Conservation (phyloP, 2,888 invertebrate genomes). For the Cryptus viduatorius region DNA sequence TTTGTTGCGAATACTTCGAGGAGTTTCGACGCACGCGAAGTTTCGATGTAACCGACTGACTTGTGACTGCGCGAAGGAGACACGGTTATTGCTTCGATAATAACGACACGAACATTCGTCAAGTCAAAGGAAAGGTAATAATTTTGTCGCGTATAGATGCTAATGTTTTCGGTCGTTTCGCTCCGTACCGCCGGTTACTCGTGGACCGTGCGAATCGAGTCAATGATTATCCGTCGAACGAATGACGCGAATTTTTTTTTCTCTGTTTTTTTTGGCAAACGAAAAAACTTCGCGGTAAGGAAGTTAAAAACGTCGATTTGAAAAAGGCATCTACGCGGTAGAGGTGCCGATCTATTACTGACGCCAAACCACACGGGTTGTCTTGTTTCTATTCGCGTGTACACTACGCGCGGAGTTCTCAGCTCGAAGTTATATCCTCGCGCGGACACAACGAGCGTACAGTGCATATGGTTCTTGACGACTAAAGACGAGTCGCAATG, state of each 20-base stretch:
- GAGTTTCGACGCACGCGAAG: slow-evolving; percentile 8
- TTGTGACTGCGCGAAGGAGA: neutral
- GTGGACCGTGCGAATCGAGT: neutral
- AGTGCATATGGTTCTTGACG: neutral
- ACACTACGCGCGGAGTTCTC: neutral
- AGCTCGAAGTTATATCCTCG: neutral
- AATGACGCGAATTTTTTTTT: neutral
- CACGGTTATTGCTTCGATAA: neutral
- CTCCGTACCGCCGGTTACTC: too few relatives aligned
- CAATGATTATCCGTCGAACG: neutral
- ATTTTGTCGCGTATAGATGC: slow-evolving; percentile 59
- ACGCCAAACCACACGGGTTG: slow-evolving; percentile 67
- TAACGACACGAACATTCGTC: neutral
- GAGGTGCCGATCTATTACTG: slow-evolving; percentile 67
- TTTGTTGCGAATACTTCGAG: neutral
- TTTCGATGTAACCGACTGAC: neutral
- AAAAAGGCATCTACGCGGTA: slow-evolving; percentile 53
- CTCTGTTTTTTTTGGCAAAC: neutral
- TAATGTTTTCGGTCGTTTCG: slow-evolving; percentile 42
- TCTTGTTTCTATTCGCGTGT: slow-evolving; percentile 77
- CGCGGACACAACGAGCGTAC: neutral
- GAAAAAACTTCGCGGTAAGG: neutral
- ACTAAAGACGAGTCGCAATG: neutral
- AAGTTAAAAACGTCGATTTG: slow-evolving; percentile 21
- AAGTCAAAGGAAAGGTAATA: neutral